Base-by-base conservation (phyloP, 1,140 invertebrate genomes). In the Schlechtendalia chinensis region DNA sequence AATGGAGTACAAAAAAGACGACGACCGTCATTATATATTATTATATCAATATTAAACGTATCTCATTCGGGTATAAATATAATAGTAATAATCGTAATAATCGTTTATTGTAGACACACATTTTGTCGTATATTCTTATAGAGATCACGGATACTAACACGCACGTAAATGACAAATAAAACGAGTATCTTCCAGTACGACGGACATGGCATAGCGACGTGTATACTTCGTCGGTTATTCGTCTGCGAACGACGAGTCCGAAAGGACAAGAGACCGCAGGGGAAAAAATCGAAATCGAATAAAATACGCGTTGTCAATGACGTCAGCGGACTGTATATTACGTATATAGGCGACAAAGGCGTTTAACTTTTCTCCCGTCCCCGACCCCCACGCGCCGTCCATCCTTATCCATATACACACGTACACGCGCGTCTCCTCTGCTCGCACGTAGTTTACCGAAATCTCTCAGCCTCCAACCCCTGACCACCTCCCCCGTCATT, bases 231-330 rank as follows among this genome's bases (percentile, higher is more conserved):
- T n/a, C n/a, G n/a, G n/a, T n/a, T n/a, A n/a, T n/a, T n/a, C n/a
- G n/a, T n/a, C n/a, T n/a, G n/a, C n/a, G n/a, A n/a, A n/a, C n/a
- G n/a, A n/a, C n/a, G n/a, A n/a, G n/a, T n/a, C n/a, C n/a, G n/a
- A n/a, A n/a, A n/a, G n/a, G n/a, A n/a, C n/a, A n/a, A n/a, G n/a
- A n/a, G n/a, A n/a, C n/a, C n/a, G n/a, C n/a, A 58, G 1, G 10
- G 5, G 5, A 22, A 1, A 24, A 61, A 11, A 19, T 32, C 4
- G 27, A 71, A 54, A 72, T 72, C 50, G 47, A 72, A 72, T 72
- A n/a, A 72, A 71, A 71, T 53, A 71, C 29, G 27, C 27, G 3
- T 14, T 19, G 63, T 17, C 47, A 29, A 72, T 72, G 69, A 72
- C 69, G 69, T 72, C 69, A 72, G 24, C 50, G 53, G 50, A 17